Base-by-base conservation (phyloP, 2,113 vertebrate genomes). In the Pygoscelis antarcticus region DNA sequence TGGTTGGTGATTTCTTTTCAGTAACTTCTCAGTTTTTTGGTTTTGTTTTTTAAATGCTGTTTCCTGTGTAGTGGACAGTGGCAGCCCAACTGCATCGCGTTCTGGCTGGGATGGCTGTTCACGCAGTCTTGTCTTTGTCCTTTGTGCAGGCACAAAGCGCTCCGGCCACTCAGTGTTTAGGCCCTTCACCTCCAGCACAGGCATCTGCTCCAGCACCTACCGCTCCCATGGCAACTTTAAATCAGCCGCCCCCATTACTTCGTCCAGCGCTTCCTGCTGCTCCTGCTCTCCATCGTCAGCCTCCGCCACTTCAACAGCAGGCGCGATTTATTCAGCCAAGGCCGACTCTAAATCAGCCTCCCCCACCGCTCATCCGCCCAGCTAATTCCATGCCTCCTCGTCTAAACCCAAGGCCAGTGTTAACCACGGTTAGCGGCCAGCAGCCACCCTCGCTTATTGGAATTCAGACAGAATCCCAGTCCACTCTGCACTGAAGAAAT, bases 201-300 rank as follows among this genome's bases (percentile, higher is more conserved):
- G 97, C 98, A 32, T 98, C 98, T 87, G 98, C 98, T 97, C 98
- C 98, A 84, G 93, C 98, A 68, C 97, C 98, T 42, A 96, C 98
- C 81, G 95, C 98, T 79, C 98, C 99, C 89, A 74, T 97, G 93
- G 97, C 99, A 82, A 98, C 99, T 58, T 97, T 99, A 97, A 99
- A 99, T 87, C 99, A 99, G 98, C 99, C 99, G 32, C 99, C 99
- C 26, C 99, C 99, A 9, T 99, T 99, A 64, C 98, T 99, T 65
- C 99, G 99, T 17, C 99, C 99, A 15, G 98, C 99, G 6, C 98
- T 99, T 58, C 99, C 99, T 9, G 99, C 99, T 52, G 99, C 99
- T 71, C 99, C 99, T 3, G 99, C 99, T 29, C 98, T 99, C 57
- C 99, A 99, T 95, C 99, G 99, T 40, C 99, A 99, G 97, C 99